phyloP scores from a whole-genome alignment of 1,140 invertebrate species.

The Anastrepha ludens region DNA sequence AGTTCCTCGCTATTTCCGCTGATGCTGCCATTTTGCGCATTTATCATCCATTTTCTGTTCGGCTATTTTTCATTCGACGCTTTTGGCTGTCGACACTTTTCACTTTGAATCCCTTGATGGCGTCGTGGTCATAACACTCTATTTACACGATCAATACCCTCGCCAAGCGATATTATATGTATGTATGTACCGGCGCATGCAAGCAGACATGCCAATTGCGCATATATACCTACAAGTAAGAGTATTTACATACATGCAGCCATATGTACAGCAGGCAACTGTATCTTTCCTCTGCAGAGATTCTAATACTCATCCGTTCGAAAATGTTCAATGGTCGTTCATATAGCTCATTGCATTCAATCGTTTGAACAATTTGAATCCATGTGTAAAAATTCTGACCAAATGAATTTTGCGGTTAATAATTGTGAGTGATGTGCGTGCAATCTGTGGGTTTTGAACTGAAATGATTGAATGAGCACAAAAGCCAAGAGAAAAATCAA shows the following conservation, averaged over 20 bases:
- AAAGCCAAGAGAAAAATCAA: conserved; percentile 20
- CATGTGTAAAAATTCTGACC: conserved; percentile 52
- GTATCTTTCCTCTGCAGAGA: background rate
- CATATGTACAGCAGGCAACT: conserved; percentile 41
- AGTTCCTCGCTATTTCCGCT: conserved; percentile 44
- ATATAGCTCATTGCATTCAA: conserved; percentile 52
- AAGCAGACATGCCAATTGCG: too few relatives aligned
- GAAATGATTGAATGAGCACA: conserved; percentile 44
- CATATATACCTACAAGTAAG: background rate
- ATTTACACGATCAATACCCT: conserved; percentile 43
- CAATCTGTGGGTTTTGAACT: conserved; percentile 36
- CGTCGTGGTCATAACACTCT: conserved; percentile 44
- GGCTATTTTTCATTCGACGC: conserved; percentile 49
- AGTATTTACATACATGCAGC: conserved; percentile 11
- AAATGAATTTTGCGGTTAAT: conserved; percentile 52
- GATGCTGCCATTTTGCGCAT: conserved; percentile 38
- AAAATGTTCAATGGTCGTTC: conserved; percentile 46
- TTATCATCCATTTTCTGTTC: conserved; percentile 43
- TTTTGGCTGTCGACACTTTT: conserved; percentile 51
- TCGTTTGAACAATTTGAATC: conserved; percentile 50
- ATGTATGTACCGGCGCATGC: conserved; percentile 1
- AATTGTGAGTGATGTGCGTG: conserved; percentile 39
- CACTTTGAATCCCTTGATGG: conserved; percentile 39
- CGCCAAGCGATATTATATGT: background rate
- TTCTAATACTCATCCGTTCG: conserved; percentile 37